Percentiles rank a stretch among this genome's conserved stretches.
Conservation (phyloP, 1,140 invertebrate species). For the Nasonia vitripennis region DNA sequence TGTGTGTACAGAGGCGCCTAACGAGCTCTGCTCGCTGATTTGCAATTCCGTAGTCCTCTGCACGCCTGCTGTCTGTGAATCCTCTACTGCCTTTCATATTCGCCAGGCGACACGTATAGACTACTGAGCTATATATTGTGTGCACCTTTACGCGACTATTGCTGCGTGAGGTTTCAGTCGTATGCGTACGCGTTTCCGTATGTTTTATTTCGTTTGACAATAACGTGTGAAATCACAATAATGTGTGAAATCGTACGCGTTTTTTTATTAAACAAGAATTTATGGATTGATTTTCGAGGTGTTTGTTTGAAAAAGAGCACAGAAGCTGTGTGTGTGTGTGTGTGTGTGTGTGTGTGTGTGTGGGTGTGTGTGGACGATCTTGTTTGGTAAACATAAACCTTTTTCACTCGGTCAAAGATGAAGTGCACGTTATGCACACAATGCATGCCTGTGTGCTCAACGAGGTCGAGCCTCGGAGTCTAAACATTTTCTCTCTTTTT, state of each 20-base stretch:
- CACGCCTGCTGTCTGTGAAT: constrained; percentile 14
- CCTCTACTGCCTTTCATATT: constrained; percentile 47
- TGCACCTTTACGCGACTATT: too few species aligned
- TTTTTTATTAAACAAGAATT: not conserved
- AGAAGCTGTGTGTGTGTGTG: too few species aligned
- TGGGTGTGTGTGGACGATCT: too few species aligned
- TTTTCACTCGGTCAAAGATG: not conserved
- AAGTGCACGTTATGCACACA: too few species aligned
- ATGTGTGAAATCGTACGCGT: too few species aligned
- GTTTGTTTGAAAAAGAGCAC: not conserved
- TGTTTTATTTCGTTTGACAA: not conserved
- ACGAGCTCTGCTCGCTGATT: constrained; percentile 55
- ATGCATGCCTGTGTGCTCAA: constrained; percentile 22
- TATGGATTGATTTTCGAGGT: not conserved
- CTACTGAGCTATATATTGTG: not conserved
- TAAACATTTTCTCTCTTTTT: not conserved
- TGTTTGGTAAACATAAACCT: not conserved
- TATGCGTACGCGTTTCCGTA: too few species aligned
- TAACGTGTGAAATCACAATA: too few species aligned
- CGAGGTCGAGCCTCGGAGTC: not conserved
- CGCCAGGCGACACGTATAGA: not conserved
- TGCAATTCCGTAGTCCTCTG: constrained; percentile 47
- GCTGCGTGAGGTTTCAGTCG: too few species aligned
- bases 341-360: too few species aligned
- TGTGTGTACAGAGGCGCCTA: constrained; percentile 22